Evolutionary conservation across 2,113 vertebrate species (phyloP).

Genomic region (Vulpes lagopus): DNA sequence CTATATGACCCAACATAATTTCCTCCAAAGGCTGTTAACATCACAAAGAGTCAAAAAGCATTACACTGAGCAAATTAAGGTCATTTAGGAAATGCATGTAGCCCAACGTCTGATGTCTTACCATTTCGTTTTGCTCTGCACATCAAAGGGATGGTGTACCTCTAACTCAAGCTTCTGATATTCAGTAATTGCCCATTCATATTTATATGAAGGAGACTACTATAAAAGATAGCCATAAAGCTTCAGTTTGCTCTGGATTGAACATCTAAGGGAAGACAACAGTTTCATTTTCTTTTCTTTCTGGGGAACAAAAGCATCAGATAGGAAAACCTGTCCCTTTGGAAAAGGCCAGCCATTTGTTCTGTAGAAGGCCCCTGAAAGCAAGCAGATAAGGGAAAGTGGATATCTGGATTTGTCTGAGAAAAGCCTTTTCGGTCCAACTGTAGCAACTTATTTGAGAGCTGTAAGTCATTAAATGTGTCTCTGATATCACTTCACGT

Average conservation of each 20-base stretch:
- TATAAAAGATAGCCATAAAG: constrained; percentile 64
- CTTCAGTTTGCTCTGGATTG: constrained; percentile 66
- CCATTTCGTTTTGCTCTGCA: constrained; percentile 70
- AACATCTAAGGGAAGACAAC: constrained; percentile 63
- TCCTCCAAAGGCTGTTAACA: neutral
- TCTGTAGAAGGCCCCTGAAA: constrained; percentile 48
- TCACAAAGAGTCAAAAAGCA: neutral
- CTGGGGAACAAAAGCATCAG: constrained; percentile 64
- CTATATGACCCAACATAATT: neutral
- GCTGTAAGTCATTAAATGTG: constrained; percentile 75
- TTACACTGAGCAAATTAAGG: constrained; percentile 9
- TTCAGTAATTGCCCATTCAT: constrained; percentile 67
- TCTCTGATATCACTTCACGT: constrained; percentile 73
- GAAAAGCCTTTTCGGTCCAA: constrained; percentile 68
- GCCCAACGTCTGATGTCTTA: constrained; percentile 66
- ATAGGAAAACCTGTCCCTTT: constrained; percentile 64
- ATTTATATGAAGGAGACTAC: constrained; percentile 56
- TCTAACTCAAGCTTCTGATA: constrained; percentile 70
- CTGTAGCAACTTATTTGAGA: constrained; percentile 71
- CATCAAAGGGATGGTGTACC: constrained; percentile 62
- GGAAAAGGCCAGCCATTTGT: constrained; percentile 66
- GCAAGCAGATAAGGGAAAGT: constrained; percentile 56
- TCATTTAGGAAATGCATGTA: constrained; percentile 68
- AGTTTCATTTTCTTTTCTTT: constrained; percentile 67
- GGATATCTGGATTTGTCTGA: constrained; percentile 66